Percentiles rank a stretch among this genome's conserved stretches.
Conservation (phyloP, 2,888 invertebrate genomes). For the Orchestes rusci region DNA sequence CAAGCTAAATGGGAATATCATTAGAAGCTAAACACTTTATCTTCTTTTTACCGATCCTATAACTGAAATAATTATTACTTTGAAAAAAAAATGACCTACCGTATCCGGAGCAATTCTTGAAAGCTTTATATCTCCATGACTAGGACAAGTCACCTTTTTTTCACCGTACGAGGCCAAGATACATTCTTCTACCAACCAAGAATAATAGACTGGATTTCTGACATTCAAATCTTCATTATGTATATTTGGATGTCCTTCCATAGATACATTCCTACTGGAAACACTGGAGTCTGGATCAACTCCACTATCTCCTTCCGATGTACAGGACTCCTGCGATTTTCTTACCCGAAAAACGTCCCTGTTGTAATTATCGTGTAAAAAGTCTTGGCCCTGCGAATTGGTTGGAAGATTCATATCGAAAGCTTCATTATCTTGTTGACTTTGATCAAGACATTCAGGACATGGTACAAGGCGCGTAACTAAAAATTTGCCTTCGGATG, state of each 20-base stretch:
- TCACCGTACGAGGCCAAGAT: slow-evolving; percentile 79
- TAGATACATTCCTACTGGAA: slow-evolving; percentile 76
- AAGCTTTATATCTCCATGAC: slow-evolving; percentile 68
- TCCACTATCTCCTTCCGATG: slow-evolving; percentile 82
- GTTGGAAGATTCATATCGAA: slow-evolving; percentile 15
- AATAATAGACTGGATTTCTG: slow-evolving; percentile 46
- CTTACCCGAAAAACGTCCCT: slow-evolving; percentile 40
- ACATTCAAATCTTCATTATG: slow-evolving; percentile 9
- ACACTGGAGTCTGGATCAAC: slow-evolving; percentile 78
- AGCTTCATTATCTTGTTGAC: slow-evolving; percentile 20
- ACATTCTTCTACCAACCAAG: slow-evolving; percentile 95
- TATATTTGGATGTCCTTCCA: slow-evolving; percentile 61
- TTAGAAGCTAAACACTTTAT: too few relatives aligned
- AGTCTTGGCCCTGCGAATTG: slow-evolving; percentile 14
- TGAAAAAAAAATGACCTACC: slow-evolving; percentile 46
- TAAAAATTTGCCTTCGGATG: slow-evolving; percentile 90
- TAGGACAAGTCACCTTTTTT: slow-evolving; percentile 65
- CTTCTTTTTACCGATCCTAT: too few relatives aligned
- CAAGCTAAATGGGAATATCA: too few relatives aligned
- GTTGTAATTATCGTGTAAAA: slow-evolving; percentile 12
- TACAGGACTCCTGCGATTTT: slow-evolving; percentile 62
- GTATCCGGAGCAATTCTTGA: slow-evolving; percentile 88
- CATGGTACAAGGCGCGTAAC: slow-evolving; percentile 93
- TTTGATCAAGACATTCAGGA: slow-evolving; percentile 64
- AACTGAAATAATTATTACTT: too few relatives aligned